Conservation (phyloP, 2,797 vertebrate species). For the Valencia hispanica region DNA sequence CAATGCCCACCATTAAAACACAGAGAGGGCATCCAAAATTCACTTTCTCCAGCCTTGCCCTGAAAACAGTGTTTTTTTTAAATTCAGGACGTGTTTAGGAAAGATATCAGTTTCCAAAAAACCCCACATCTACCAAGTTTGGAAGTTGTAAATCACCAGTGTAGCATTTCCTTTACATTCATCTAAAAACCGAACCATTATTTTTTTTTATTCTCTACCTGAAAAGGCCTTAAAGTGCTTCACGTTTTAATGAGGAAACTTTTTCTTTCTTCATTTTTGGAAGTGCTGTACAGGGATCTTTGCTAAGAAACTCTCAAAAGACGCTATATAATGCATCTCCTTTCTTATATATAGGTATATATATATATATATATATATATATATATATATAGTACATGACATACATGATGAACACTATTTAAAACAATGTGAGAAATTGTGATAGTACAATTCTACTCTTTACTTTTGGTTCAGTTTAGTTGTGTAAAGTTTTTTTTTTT, state of each 20-base stretch:
- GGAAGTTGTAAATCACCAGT: slow-evolving; percentile 27
- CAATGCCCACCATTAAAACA: slow-evolving; percentile 45
- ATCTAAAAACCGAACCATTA: slow-evolving; percentile 33
- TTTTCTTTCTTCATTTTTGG: slow-evolving; percentile 37
- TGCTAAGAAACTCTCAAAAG: slow-evolving; percentile 35
- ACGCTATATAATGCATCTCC: slow-evolving; percentile 41
- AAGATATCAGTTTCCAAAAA: slow-evolving; percentile 7
- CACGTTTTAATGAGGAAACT: slow-evolving; percentile 40
- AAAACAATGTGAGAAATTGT: slow-evolving; percentile 52
- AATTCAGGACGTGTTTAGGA: slow-evolving; percentile 12
- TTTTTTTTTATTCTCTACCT: slow-evolving; percentile 39
- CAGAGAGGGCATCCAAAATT: slow-evolving; percentile 35
- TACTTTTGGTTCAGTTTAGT: slow-evolving; percentile 69
- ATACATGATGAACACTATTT: slow-evolving; percentile 65
- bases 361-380: slow-evolving; percentile 44
- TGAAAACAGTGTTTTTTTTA: slow-evolving; percentile 16
- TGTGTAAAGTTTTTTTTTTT: slow-evolving; percentile 54
- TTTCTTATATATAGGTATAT: slow-evolving; percentile 33
- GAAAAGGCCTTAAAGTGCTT: slow-evolving; percentile 76
- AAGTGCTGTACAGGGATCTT: slow-evolving; percentile 46
- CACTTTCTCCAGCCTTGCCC: slow-evolving; percentile 12
- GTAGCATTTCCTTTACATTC: slow-evolving; percentile 26
- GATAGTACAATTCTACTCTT: slow-evolving; percentile 59
- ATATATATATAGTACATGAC: slow-evolving; percentile 55
- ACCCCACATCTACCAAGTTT: slow-evolving; percentile 5